Percentiles rank a stretch among this genome's conserved stretches.
Evolutionary conservation across 2,797 vertebrate genomes (phyloP).

Genomic region (Darevskia nairensis): DNA sequence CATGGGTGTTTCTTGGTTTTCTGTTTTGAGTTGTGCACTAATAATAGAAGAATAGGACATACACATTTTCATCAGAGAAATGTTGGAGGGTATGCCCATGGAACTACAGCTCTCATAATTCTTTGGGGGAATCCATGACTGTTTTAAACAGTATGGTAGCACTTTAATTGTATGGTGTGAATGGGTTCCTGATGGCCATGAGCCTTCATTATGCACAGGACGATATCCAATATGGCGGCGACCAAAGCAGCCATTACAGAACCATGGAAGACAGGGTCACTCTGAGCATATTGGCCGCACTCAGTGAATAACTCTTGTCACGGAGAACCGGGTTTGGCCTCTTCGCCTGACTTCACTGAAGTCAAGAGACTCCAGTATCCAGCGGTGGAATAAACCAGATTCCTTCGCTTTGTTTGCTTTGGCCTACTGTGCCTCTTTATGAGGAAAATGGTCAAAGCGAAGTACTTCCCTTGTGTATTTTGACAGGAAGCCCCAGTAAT

Average conservation of each 20-base stretch:
- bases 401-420: slow-evolving; percentile 82
- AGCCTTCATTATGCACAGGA: too few relatives aligned
- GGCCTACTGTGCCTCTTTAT: slow-evolving; percentile 83
- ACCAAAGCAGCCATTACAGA: too few relatives aligned
- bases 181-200: too few relatives aligned
- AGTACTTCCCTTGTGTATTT: slow-evolving; percentile 87
- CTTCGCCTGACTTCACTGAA: slow-evolving; percentile 70
- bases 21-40: too few relatives aligned
- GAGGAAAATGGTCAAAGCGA: slow-evolving; percentile 83
- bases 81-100: too few relatives aligned
- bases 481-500: slow-evolving; percentile 85
- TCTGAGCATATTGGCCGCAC: slow-evolving; percentile 36
- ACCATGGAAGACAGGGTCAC: background rate
- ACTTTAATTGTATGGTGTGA: too few relatives aligned
- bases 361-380: slow-evolving; percentile 72
- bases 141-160: too few relatives aligned
- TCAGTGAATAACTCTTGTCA: slow-evolving; percentile 58
- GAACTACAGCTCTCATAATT: too few relatives aligned
- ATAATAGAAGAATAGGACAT: too few relatives aligned
- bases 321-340: slow-evolving; percentile 69
- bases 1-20: too few relatives aligned
- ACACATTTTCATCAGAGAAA: too few relatives aligned
- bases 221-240: background rate
- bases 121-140: too few relatives aligned
- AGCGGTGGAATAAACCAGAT: slow-evolving; percentile 80